These are phyloP conservation scores for Branchinecta lindahli DNA, from an alignment of 1,140 invertebrate genomes.

Conservation along the genomic window DNA sequence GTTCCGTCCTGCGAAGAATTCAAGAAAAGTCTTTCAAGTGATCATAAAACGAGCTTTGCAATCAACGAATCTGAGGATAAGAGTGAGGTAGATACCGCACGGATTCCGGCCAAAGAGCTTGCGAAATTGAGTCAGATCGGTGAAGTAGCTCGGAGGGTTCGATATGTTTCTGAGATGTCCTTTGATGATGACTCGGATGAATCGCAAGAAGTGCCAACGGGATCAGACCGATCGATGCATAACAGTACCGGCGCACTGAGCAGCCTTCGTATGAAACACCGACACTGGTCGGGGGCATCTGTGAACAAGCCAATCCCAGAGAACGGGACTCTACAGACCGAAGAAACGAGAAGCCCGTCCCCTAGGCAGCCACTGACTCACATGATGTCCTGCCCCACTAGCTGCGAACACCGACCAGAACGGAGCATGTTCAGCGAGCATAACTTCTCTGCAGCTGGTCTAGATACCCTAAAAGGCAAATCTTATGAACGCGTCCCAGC, in stretches of 20 bases:
- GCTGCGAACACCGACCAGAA: not conserved
- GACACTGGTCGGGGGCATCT: not conserved
- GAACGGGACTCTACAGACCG: not conserved
- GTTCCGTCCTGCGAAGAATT: not conserved
- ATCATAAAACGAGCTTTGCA: not conserved
- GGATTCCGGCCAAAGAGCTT: not conserved
- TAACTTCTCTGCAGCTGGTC: not conserved
- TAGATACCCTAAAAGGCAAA: not conserved
- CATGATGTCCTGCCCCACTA: not conserved
- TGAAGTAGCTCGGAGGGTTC: not conserved
- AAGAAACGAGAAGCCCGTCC: not conserved
- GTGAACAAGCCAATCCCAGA: not conserved
- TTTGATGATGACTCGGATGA: constrained; percentile 3
- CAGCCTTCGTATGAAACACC: not conserved
- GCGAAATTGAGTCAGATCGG: not conserved
- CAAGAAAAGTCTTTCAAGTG: not conserved
- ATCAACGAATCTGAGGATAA: not conserved
- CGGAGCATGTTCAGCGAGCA: not conserved
- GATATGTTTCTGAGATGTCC: constrained; percentile 5
- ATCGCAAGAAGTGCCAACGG: not conserved
- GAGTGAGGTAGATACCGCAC: not conserved
- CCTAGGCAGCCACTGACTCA: not conserved
- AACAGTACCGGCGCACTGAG: not conserved
- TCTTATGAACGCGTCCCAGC: not conserved
- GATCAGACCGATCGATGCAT: not conserved